Base-by-base conservation (phyloP, 2,888 invertebrate species). In the Sthenelais limicola region DNA sequence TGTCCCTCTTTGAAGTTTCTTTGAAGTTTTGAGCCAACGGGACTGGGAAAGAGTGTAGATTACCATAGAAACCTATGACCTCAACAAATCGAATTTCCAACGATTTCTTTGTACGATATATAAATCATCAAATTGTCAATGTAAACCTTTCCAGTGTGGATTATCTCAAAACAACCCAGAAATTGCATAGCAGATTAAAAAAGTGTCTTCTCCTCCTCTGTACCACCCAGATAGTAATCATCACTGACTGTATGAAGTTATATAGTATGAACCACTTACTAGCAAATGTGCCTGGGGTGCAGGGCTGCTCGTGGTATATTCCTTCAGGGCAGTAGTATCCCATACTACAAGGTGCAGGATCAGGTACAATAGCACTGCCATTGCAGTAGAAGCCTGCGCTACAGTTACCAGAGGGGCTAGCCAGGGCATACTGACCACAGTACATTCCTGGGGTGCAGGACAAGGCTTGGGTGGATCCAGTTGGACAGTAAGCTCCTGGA, bases 271-370 rank as follows among this genome's bases (percentile, higher is more conserved):
- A 18, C 21, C 24, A 79, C 80, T 67, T 77, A 85, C 85, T 81
- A 69, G 81, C 79, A 68, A 80, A 86, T 33, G 84, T 85, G 26
- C 85, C 85, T 5, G 83, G 83, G 18, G 80, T 72, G 76, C 86
- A 86, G 0, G 81, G 73, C 32, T 76, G 70, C 72, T 85, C 81
- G 7, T 77, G 74, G 5, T 81, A 67, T 1, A 83, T 84, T 12
- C 85, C 86, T 18, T 77, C 71, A 3, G 83, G 82, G 73, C 86
- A 86, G 77, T 83, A 86, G 74, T 83, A 75, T 12, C 86, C 86
- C 52, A 76, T 77, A 21, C 77, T 77, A 72, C 85, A 85, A 5
- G 74, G 78, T 48, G 48, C 68, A 0, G 85, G 85, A 12, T 84
- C 82, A 24, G 75, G 58, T 18, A 80, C 77, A 58, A 77, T 78